Conservation (phyloP, 2,888 invertebrate species). For the Dicycla oo region DNA sequence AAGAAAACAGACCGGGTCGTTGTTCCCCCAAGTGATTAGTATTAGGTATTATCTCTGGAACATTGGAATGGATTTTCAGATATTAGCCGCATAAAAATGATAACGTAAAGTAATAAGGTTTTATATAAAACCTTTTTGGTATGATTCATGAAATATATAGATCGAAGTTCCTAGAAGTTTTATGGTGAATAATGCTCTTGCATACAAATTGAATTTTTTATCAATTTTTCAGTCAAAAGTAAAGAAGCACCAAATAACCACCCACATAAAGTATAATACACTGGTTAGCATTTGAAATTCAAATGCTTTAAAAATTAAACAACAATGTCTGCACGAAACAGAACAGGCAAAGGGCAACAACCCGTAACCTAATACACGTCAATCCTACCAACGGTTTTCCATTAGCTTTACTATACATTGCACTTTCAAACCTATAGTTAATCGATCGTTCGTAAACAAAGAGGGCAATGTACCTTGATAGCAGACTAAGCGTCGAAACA, state of each 20-base stretch:
- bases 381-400: conserved; percentile 57
- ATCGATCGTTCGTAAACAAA: conserved; percentile 68
- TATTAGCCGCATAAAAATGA: conserved; percentile 20
- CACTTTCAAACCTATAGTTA: conserved; percentile 60
- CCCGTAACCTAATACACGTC: conserved; percentile 66
- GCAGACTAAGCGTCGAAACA: conserved; percentile 19
- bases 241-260: background rate
- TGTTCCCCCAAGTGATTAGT: conserved; percentile 43
- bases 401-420: conserved; percentile 64
- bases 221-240: background rate
- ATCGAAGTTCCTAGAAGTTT: too few relatives aligned
- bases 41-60: conserved; percentile 35
- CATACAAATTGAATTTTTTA: background rate
- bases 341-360: conserved; percentile 65
- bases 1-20: conserved; percentile 60
- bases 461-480: conserved; percentile 60
- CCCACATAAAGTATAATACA: conserved; percentile 8
- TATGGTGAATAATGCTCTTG: background rate
- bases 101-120: conserved; percentile 14
- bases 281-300: conserved; percentile 42
- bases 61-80: conserved; percentile 26
- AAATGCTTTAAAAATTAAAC: conserved; percentile 47
- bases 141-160: too few relatives aligned
- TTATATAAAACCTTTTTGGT: conserved; percentile 40
- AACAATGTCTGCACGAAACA: conserved; percentile 62